Conservation (phyloP, 2,888 invertebrate species). For the Ormyrus rosae region DNA sequence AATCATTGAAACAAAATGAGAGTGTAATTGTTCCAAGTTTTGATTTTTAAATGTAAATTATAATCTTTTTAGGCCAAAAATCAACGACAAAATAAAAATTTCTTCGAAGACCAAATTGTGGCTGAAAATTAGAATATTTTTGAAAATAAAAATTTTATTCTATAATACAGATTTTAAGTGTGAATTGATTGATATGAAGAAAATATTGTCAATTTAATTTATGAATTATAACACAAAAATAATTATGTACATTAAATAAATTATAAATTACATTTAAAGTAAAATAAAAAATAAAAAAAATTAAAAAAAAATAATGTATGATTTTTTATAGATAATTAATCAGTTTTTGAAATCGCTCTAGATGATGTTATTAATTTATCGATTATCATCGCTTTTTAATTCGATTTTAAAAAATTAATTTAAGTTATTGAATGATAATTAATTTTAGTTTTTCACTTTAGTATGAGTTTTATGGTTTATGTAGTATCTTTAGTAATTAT, state of each 20-base stretch:
- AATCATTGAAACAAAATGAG: slow-evolving; percentile 45
- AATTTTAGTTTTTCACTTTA: neutral
- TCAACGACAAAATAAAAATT: too few species aligned
- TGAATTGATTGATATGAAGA: too few species aligned
- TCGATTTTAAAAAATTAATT: slow-evolving; percentile 6
- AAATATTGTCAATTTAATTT: too few species aligned
- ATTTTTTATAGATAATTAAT: slow-evolving; percentile 14
- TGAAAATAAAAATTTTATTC: too few species aligned
- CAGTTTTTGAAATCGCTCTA: slow-evolving; percentile 17
- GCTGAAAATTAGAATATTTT: too few species aligned
- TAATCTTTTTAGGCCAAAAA: neutral
- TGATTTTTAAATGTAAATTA: slow-evolving; percentile 16
- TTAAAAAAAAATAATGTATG: neutral
- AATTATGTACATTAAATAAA: too few species aligned
- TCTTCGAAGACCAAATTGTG: too few species aligned
- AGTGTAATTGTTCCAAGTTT: neutral
- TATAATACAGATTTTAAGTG: too few species aligned
- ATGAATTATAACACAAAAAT: too few species aligned
- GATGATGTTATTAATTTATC: slow-evolving; percentile 36
- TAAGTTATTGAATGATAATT: slow-evolving; percentile 2
- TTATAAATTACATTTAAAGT: too few species aligned
- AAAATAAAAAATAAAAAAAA: too few species aligned
- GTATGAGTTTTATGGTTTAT: slow-evolving; percentile 8
- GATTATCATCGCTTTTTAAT: slow-evolving; percentile 28
- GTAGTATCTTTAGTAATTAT: slow-evolving; percentile 39